These are phyloP conservation scores for Acrocephalus scirpaceus DNA, from an alignment of 2,797 vertebrate genomes.

Conservation along the genomic window DNA sequence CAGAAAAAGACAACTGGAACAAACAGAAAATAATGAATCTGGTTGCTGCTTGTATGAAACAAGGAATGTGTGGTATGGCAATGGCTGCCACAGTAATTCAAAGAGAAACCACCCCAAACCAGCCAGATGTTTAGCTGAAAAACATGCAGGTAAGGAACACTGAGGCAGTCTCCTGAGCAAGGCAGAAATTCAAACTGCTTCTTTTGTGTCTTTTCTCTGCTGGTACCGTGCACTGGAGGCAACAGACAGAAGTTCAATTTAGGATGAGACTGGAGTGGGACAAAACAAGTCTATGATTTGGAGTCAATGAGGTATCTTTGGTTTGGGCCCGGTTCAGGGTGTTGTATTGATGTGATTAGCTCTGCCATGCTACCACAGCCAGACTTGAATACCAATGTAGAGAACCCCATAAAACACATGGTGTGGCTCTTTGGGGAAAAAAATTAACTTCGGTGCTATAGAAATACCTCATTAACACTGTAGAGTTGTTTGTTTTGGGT, in stretches of 20 bases:
- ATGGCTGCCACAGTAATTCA: not conserved
- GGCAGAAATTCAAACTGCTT: not conserved
- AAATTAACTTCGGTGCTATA: rapidly evolving
- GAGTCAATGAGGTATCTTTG: not conserved
- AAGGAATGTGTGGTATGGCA: not conserved
- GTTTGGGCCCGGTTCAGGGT: not conserved
- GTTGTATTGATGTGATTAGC: not conserved
- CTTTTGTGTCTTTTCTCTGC: not conserved
- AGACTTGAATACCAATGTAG: rapidly evolving
- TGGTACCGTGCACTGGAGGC: not conserved
- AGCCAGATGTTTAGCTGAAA: not conserved
- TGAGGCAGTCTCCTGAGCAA: not conserved
- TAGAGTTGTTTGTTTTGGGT: not conserved
- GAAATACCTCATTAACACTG: not conserved
- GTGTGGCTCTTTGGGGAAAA: not conserved
- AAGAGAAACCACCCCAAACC: not conserved
- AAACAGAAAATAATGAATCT: not conserved
- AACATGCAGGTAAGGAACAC: not conserved
- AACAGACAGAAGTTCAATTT: not conserved
- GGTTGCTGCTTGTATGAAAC: not conserved
- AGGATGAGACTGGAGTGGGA: not conserved
- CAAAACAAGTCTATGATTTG: not conserved
- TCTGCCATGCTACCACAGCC: not conserved
- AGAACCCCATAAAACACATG: not conserved
- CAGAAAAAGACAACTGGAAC: not conserved